A percentile compares a stretch with the other conserved stretches of the same genome.
Evolutionary conservation across 2,113 vertebrate genomes (phyloP).

Genomic region (Pedetes capensis): DNA sequence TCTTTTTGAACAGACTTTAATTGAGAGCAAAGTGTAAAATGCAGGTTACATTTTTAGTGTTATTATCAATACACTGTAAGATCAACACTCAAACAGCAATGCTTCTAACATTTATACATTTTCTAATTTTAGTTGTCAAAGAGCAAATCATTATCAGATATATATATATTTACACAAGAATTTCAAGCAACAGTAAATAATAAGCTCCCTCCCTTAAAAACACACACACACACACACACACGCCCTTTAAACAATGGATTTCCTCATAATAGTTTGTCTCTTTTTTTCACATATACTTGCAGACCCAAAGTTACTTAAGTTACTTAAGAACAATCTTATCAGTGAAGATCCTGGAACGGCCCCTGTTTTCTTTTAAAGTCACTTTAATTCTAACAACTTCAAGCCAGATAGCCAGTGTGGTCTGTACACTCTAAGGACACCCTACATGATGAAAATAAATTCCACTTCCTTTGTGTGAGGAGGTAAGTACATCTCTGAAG

Average conservation of each 20-base stretch:
- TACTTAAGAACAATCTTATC: conserved; percentile 84
- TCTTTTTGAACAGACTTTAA: conserved; percentile 88
- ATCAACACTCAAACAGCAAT: conserved; percentile 83
- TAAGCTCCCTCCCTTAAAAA: conserved; percentile 82
- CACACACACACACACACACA: neutral
- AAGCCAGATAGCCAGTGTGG: conserved; percentile 85
- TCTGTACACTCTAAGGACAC: conserved; percentile 82
- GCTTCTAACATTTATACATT: conserved; percentile 84
- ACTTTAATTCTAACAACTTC: conserved; percentile 85
- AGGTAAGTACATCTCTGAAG: conserved; percentile 72
- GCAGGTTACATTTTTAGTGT: conserved; percentile 87
- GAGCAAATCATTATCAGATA: conserved; percentile 87
- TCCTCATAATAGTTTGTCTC: conserved; percentile 80
- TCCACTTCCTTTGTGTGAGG: conserved; percentile 72
- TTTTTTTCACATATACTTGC: conserved; percentile 80
- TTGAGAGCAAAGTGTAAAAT: conserved; percentile 87
- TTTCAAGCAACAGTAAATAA: conserved; percentile 88
- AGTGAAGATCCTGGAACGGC: conserved; percentile 84
- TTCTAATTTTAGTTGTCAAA: conserved; percentile 85
- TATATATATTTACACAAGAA: conserved; percentile 83
- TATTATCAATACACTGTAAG: conserved; percentile 82
- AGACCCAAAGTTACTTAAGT: conserved; percentile 84
- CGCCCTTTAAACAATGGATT: conserved; percentile 80
- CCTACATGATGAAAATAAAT: conserved; percentile 79
- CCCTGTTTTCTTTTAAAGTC: conserved; percentile 78